Evolutionary conservation across 2,113 vertebrate genomes (phyloP), one percentile per base, ranked within the genome.

Genomic region (Colius striatus): DNA sequence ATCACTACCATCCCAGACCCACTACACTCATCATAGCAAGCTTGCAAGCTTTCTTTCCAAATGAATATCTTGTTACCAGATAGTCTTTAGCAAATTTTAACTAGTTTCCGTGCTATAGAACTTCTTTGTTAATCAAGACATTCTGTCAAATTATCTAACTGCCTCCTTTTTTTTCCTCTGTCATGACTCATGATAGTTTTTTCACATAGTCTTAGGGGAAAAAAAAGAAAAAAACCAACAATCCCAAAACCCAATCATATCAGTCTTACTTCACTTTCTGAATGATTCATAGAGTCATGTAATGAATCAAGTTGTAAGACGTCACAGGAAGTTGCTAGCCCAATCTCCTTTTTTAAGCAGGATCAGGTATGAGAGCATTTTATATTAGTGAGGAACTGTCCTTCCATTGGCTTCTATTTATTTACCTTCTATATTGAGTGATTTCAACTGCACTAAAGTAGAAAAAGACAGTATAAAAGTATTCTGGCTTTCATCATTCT

Each of bases 401-500:
- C 38, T 74, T 73, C 26, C 47, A 29, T 68, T 87, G 23, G 41
- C 25, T 77, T 90, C 36, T 48, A 23, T 45, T 92, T 77, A 23
- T 63, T 82, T 81, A 34, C 55, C 5, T 84, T 82, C 48, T 45
- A 3, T 47, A 79, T 81, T 61, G 38, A 43, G 16, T 65, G 48
- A 55, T 90, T 87, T 45, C 26, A 63, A 81, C 45, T 81, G 16
- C 13, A 92, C 19, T 51, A 41, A 66, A 91, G 36, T 66, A 78
- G 25, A 85, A 88, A 75, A 90, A 78, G 21, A 21, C 13, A 41
- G 7, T 20, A 27, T 47, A 27, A 47, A 84, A 58, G 53, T 87
- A 79, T 34, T 88, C 61, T 92, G 62, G 1, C 13, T 95, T 94
- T 90, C 71, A 38, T 68, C 45, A 60, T 93, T 97, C 87, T 93